These are phyloP conservation scores for Xiphias gladius DNA, from an alignment of 2,113 vertebrate species.

Conservation along the genomic window DNA sequence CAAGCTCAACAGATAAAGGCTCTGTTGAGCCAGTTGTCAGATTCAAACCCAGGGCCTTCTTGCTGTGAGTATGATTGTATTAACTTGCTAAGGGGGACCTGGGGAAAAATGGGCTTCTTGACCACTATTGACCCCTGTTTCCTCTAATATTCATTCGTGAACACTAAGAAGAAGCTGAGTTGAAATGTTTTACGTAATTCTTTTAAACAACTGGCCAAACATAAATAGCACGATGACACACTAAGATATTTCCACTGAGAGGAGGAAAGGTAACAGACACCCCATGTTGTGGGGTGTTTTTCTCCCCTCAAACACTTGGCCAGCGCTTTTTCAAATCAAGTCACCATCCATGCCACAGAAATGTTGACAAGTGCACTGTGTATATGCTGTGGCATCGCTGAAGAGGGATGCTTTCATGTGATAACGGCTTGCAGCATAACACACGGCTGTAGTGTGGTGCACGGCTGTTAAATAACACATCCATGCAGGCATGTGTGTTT, in stretches of 20 bases:
- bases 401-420: background rate
- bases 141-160: too few species aligned
- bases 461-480: constrained; percentile 13
- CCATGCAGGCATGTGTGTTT: background rate
- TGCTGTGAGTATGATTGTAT: background rate
- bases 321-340: background rate
- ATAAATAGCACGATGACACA: background rate
- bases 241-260: background rate
- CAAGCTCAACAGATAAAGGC: background rate
- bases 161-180: too few species aligned
- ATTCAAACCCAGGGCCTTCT: background rate
- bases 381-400: background rate
- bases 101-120: too few species aligned
- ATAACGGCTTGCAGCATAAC: background rate
- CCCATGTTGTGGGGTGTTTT: background rate
- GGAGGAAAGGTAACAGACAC: too few species aligned
- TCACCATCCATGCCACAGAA: too few species aligned
- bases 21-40: too few species aligned
- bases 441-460: background rate
- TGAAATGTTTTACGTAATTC: too few species aligned
- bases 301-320: background rate
- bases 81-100: background rate
- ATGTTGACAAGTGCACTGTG: background rate
- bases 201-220: too few species aligned
- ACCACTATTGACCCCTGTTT: too few species aligned